Evolutionary conservation across 2,797 vertebrate genomes (phyloP), one percentile per base, ranked within the genome.

Genomic region (Ptychobarbus kaznakovi): DNA sequence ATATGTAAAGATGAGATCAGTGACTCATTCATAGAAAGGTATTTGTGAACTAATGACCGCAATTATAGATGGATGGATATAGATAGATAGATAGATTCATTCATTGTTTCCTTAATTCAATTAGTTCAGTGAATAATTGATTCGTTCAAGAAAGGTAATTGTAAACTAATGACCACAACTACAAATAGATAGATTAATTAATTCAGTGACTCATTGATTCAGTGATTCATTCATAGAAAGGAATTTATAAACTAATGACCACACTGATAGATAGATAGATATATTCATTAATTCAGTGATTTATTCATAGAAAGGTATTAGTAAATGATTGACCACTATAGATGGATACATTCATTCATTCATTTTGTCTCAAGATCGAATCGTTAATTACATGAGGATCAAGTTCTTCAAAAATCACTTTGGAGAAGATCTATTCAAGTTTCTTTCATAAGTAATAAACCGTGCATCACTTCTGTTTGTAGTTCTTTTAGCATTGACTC

Each of bases 401-500:
- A 53, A 12, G 46, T 75, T 73, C n/a, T 73, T 74, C 1, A 18
- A 49, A 75, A 53, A 75, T 38, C 28, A n/a, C 53, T 40, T 58
- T 42, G 22, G 53, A 77, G 20, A 61, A 61, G 22, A 61, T 40
- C 38, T 28, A 28, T 49, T 46, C 2, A 49, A 18, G n/a, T 20
- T 6, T 70, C 10, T 69, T 70, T n/a, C 11, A 32, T 16, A 51
- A 51, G 49, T 32, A 51, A 35, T 25, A 3, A 78, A 61, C 51
- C 15, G 13, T n/a, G 22, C n/a, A 46, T 3, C 56, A 74, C 25
- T 75, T 68, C 18, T 6, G 13, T 15, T 63, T 66, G 12, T 8
- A 65, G 32, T 22, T 40, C 18, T 53, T 69, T 61, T 77, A 86
- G 28, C 88, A 85, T 90, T 83, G 63, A 74, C 25, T 69, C 32